Evolutionary conservation across 2,113 vertebrate species (phyloP).

Genomic region (Coturnix japonica): DNA sequence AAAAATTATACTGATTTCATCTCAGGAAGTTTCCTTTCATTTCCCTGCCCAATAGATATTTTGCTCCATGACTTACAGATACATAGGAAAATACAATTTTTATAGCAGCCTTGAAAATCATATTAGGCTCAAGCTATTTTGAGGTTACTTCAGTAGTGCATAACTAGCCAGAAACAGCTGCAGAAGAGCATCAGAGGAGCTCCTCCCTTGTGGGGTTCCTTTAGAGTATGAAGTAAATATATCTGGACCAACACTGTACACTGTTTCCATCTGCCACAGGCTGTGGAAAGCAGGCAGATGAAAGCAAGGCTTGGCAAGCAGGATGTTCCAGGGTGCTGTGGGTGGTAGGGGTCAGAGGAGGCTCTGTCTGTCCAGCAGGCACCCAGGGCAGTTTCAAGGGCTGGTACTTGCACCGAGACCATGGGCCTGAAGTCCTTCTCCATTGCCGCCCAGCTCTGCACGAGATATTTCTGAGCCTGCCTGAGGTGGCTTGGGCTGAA

Average conservation of each 20-base stretch:
- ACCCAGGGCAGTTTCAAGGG: neutral
- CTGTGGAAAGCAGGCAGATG: neutral
- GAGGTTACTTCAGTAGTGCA: neutral
- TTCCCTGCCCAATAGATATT: neutral
- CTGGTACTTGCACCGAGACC: neutral
- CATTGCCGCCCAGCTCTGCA: fast-evolving
- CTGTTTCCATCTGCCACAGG: neutral
- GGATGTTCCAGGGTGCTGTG: neutral
- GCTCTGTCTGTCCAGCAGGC: fast-evolving
- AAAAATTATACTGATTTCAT: neutral
- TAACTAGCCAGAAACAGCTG: neutral
- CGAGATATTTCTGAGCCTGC: neutral
- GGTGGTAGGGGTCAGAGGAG: neutral
- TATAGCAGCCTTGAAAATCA: neutral
- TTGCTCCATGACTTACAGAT: neutral
- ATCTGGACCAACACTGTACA: neutral
- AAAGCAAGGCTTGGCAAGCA: neutral
- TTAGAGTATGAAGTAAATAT: neutral
- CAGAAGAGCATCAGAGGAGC: neutral
- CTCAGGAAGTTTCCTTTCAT: neutral
- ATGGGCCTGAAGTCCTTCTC: neutral
- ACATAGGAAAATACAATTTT: neutral
- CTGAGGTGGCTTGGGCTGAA: neutral
- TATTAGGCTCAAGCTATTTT: neutral
- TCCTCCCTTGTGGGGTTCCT: neutral